Evolutionary conservation across 1,140 invertebrate species (phyloP).

Genomic region (Drosophila lacertosa): DNA sequence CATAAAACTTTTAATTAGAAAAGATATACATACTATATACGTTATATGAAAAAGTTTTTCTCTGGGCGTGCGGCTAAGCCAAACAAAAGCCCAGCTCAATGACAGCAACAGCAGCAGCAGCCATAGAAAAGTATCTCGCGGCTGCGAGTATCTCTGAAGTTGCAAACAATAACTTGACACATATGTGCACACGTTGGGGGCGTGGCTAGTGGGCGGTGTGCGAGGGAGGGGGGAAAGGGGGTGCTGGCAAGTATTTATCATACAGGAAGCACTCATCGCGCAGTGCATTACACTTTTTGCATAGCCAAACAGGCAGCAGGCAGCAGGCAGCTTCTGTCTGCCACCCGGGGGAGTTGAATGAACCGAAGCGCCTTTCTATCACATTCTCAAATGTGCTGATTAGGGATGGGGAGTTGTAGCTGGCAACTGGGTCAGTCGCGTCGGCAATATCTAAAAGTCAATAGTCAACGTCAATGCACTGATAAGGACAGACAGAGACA

Average conservation of each 20-base stretch:
- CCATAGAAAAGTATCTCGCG: conserved; percentile 47
- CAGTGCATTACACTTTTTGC: conserved; percentile 48
- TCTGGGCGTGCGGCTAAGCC: conserved; percentile 29
- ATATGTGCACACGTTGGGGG: conserved; percentile 18
- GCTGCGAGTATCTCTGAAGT: conserved; percentile 40
- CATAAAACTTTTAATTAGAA: conserved; percentile 68
- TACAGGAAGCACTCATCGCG: conserved; percentile 46
- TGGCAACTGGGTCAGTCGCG: conserved; percentile 53
- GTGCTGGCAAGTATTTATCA: conserved; percentile 40
- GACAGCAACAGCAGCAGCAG: conserved; percentile 33
- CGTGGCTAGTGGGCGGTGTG: neutral
- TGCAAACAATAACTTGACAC: conserved; percentile 54
- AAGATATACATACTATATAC: conserved; percentile 16
- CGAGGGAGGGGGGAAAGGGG: too few relatives aligned
- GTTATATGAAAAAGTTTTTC: conserved; percentile 32
- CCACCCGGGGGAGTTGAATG: conserved; percentile 24
- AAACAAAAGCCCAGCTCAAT: conserved; percentile 49
- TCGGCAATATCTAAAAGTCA: conserved; percentile 61
- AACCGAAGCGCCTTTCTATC: conserved; percentile 19
- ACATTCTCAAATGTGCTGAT: conserved; percentile 33
- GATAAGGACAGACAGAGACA: conserved; percentile 17
- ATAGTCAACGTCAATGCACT: conserved; percentile 18
- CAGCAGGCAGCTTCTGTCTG: conserved; percentile 39
- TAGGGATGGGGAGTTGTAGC: conserved; percentile 39
- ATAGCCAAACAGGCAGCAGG: conserved; percentile 32